Conservation (phyloP, 2,888 invertebrate genomes). For the Sepioteuthis lessoniana region DNA sequence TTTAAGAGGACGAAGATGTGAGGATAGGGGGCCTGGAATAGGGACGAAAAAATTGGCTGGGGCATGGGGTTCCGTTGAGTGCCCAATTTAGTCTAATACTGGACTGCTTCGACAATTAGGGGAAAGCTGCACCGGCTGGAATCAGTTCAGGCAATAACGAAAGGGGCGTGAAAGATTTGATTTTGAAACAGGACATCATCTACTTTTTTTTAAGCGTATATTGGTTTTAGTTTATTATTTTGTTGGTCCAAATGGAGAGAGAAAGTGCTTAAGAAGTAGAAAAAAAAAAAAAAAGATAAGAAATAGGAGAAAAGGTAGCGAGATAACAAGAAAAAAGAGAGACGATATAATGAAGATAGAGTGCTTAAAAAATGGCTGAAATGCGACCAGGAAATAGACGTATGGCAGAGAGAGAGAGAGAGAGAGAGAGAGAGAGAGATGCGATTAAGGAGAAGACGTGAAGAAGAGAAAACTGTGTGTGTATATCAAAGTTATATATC, state of each 20-base stretch:
- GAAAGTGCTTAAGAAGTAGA: not conserved
- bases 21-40: not conserved
- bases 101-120: constrained; percentile 18
- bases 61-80: constrained; percentile 21
- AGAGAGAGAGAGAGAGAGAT: not conserved
- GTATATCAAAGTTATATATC: too few relatives aligned
- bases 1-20: not conserved
- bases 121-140: not conserved
- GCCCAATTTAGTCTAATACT: constrained; percentile 20
- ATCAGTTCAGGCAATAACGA: not conserved
- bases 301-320: not conserved
- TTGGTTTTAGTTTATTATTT: not conserved
- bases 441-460: not conserved
- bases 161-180: not conserved
- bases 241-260: not conserved
- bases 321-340: not conserved
- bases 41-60: not conserved
- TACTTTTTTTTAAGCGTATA: not conserved
- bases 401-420: not conserved
- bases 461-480: too few relatives aligned
- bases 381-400: not conserved
- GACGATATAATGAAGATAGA: not conserved
- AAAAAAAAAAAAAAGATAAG: not conserved
- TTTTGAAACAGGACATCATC: not conserved
- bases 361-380: too few relatives aligned